Base-by-base conservation (phyloP, 2,888 invertebrate genomes). In the Idaea straminata region DNA sequence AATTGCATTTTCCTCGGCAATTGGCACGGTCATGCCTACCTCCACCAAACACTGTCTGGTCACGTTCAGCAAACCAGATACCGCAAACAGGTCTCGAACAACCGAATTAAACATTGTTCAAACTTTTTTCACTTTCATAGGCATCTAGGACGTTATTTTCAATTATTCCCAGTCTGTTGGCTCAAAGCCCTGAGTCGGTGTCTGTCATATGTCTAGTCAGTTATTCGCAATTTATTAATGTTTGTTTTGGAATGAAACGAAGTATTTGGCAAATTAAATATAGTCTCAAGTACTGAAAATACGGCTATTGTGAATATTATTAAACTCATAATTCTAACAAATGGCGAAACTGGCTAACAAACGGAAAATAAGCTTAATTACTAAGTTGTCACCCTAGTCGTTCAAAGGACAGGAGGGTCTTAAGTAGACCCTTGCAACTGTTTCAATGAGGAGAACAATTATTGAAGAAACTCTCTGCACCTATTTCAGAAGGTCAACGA, bases 331-430 rank as follows among this genome's bases (percentile, higher is more conserved):
- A 85, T 84, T 85, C 82, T 81, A 79, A 76, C 74, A 83, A 85
- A 86, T 81, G 82, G 86, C 83, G 83, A 85, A 88, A 87, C 87
- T 87, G 85, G 81, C 75, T 81, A 88, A 87, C 87, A 88, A 86
- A 81, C 75, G 81, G 85, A 82, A 91, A 91, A 91, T 91, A 86
- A 89, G 90, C 89, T 89, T 89, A 90, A 90, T 91, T 89, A 92
- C 85, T 82, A 83, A 87, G 85, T 89, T 88, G 85, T 81, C 75
- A 81, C 86, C 84, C 83, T 78, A 85, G 79, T 84, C 84, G 81
- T 81, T 83, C 78, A 74, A 81, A 84, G 83, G 86, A 82, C 78
- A 82, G 77, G 77, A 83, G 83, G 83, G 79, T 79, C 78, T 76
- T 84, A 80, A 89, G 83, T 81, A 86, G 85, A 82, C 85, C 85